These are phyloP conservation scores for Megalurothrips usitatus DNA, from an alignment of 2,888 invertebrate genomes.

Conservation along the genomic window DNA sequence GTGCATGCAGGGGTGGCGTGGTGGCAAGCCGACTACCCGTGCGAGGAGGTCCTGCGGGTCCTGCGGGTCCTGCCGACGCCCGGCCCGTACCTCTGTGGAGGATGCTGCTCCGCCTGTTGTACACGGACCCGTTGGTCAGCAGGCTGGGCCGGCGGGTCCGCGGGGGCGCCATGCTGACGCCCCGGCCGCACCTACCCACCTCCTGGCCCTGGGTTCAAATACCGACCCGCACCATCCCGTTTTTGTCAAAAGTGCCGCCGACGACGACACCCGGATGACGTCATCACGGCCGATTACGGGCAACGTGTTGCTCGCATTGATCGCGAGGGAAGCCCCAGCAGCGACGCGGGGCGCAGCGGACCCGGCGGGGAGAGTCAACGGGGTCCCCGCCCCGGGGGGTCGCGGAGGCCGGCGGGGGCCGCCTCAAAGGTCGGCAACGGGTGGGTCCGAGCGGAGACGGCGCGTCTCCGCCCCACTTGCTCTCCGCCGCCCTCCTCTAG, in stretches of 20 bases:
- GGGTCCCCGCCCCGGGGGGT: neutral
- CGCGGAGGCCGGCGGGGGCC: neutral
- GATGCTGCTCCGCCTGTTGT: conserved; percentile 13
- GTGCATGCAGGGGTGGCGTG: too few species aligned
- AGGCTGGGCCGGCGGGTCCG: conserved; percentile 6
- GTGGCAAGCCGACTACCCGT: too few species aligned
- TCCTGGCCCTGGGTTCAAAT: neutral
- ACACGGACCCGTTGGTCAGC: conserved; percentile 6
- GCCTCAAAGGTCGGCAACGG: too few species aligned
- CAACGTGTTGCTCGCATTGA: neutral
- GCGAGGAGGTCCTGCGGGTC: too few species aligned
- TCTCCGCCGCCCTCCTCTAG: too few species aligned
- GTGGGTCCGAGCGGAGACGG: too few species aligned
- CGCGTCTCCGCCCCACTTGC: too few species aligned
- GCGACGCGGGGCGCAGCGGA: neutral
- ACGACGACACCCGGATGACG: too few species aligned
- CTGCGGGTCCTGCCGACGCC: too few species aligned
- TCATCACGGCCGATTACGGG: too few species aligned
- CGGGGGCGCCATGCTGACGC: neutral
- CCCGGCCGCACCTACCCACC: too few species aligned
- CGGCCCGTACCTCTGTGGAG: neutral
- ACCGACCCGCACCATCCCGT: too few species aligned
- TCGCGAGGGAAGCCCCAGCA: neutral
- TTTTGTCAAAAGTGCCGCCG: neutral
- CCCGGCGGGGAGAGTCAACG: neutral